Conservation (phyloP, 2,888 invertebrate genomes). For the Diarsia dahlii region DNA sequence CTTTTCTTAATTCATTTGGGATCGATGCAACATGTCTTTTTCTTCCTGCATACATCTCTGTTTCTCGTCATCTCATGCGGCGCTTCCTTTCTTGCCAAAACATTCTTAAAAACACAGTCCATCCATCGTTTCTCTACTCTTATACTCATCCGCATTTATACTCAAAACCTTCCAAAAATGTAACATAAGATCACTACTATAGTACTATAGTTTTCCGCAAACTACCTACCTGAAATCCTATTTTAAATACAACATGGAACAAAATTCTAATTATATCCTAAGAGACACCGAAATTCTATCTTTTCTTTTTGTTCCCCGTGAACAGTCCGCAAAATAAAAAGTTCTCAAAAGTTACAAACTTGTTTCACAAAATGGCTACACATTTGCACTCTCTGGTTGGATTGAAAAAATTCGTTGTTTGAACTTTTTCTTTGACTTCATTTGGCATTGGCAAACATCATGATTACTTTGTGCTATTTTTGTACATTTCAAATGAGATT, state of each 20-base stretch:
- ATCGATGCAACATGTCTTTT: no score
- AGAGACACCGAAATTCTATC: conserved; percentile 10
- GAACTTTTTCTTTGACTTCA: conserved; percentile 38
- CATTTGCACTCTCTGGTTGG: conserved; percentile 51
- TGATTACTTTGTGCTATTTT: conserved; percentile 35
- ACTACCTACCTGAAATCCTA: background rate
- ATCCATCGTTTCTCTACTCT: no score
- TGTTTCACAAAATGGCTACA: conserved; percentile 56
- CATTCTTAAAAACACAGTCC: no score
- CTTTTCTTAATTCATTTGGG: no score
- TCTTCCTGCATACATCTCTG: no score
- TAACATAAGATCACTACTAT: no score
- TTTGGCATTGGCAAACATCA: conserved; percentile 29
- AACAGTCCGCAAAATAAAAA: conserved; percentile 48
- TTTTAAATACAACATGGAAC: background rate
- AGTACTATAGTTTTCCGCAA: no score
- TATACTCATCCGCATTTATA: no score
- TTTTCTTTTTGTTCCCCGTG: conserved; percentile 24
- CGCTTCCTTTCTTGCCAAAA: no score
- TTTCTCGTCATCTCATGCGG: no score
- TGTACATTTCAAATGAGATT: conserved; percentile 7
- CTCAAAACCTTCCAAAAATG: no score
- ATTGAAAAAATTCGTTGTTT: conserved; percentile 49
- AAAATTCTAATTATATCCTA: conserved; percentile 21
- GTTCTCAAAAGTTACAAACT: conserved; percentile 49